phyloP scores from a whole-genome alignment of 2,888 invertebrate species.

The Habrosyne pyritoides region DNA sequence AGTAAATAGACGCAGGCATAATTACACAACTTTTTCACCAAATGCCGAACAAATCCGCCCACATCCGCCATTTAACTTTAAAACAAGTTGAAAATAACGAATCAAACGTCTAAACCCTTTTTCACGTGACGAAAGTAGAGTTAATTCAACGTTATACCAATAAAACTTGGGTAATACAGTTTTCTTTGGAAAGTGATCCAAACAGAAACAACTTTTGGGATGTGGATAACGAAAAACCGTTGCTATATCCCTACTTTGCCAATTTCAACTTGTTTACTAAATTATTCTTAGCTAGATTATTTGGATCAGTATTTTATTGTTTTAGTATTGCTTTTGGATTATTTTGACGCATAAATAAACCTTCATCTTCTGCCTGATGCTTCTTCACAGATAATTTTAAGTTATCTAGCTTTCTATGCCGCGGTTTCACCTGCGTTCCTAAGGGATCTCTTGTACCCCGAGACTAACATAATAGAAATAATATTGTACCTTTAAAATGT shows the following conservation, averaged over 20 bases:
- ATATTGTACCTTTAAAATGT: no score
- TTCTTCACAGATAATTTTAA: no score
- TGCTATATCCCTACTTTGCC: neutral
- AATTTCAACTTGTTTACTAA: slow-evolving; percentile 1
- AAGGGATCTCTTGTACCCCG: no score
- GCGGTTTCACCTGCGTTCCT: no score
- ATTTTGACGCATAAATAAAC: no score
- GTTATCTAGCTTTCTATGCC: no score
- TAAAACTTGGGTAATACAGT: slow-evolving; percentile 49
- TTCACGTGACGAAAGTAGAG: slow-evolving; percentile 6
- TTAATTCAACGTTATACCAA: slow-evolving; percentile 21
- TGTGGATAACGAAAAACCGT: neutral
- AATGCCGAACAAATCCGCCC: slow-evolving; percentile 22
- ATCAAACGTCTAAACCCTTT: slow-evolving; percentile 1
- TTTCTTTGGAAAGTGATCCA: slow-evolving; percentile 19
- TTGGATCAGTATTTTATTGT: neutral
- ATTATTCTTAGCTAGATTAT: neutral
- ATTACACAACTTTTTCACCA: slow-evolving; percentile 29
- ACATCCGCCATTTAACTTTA: slow-evolving; percentile 22
- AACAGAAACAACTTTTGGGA: neutral
- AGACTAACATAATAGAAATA: no score
- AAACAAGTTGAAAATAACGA: slow-evolving; percentile 13
- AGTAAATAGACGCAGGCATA: slow-evolving; percentile 17
- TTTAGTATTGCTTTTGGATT: neutral
- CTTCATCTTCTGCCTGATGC: no score